Percentiles rank a stretch among this genome's conserved stretches.
Evolutionary conservation across 2,113 vertebrate genomes (phyloP).

Genomic region (Propithecus coquereli): DNA sequence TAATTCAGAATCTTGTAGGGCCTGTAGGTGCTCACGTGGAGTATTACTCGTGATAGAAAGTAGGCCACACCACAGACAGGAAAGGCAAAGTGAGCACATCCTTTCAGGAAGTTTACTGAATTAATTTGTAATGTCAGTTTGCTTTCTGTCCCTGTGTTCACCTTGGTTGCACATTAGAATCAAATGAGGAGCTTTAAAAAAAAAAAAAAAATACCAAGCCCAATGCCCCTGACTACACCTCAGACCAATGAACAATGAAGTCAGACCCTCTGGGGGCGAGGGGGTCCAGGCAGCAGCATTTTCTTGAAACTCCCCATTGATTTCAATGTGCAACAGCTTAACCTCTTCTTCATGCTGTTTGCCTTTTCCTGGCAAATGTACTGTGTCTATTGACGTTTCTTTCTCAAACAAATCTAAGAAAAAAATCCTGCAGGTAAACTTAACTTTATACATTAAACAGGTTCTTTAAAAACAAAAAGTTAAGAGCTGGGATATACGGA

Average conservation of each 20-base stretch:
- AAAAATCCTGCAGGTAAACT: neutral
- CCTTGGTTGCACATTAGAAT: neutral
- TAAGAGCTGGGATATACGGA: neutral
- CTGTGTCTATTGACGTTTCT: neutral
- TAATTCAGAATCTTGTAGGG: conserved; percentile 35
- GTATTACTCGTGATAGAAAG: conserved; percentile 10
- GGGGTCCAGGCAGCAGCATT: neutral
- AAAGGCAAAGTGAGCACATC: neutral
- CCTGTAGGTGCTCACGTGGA: neutral
- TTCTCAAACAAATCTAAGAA: conserved; percentile 9
- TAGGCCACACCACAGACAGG: neutral
- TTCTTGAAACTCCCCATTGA: neutral
- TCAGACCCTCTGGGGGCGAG: neutral
- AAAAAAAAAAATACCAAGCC: neutral
- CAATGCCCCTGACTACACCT: neutral
- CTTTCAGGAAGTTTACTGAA: neutral
- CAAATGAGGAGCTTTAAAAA: neutral
- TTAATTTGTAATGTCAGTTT: neutral
- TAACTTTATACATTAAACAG: neutral
- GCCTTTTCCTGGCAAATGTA: neutral
- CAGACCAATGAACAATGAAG: neutral
- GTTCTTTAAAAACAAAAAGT: neutral
- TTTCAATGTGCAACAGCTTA: neutral
- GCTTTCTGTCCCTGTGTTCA: neutral
- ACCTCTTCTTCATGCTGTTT: neutral